Evolutionary conservation across 1,140 invertebrate genomes (phyloP), one percentile per base, ranked within the genome.

Genomic region (Heliothis virescens): DNA sequence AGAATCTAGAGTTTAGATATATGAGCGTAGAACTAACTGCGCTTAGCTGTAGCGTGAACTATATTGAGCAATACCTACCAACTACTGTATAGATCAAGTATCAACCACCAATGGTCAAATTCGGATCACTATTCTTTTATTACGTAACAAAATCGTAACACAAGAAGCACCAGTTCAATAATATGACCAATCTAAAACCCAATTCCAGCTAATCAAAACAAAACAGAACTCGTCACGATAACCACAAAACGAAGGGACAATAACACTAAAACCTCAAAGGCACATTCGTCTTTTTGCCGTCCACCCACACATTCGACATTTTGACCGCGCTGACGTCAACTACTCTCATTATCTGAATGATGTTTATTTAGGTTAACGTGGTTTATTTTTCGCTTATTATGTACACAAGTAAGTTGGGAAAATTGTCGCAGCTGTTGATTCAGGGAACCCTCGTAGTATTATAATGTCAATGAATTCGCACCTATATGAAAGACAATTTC

Each of bases 351-450:
- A 60, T 76, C 41, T 12, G 5, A 53, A 76, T 52, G 47, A 65
- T 63, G 74, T 76, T 76, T 76, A 76, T 76, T 63, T 76, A 65
- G 74, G 74, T 65, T 65, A 76, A 76, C 59, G n/a, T 13, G 26
- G 47, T 18, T 53, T 53, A 65, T 71, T 53, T 11, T 18, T 52
- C 21, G 67, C 34, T 71, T 71, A 18, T 71, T 52, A 26, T 71
- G 48, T 71, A 53, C 29, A 29, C 13, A n/a, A 29, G 48, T 53
- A 34, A 41, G 26, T 16, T 57, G 53, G 53, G 15, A 16, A 55
- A 41, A 41, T 26, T 26, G 21, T 41, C 34, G 34, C 34, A 41
- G 34, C 34, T 41, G 5, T 41, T 41, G 34, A 41, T 7, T 41
- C 34, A 9, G 34, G 34, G 34, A 5, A 41, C 1, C 34, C 34